Conservation (phyloP, 2,797 vertebrate species). For the Sebastes itinus region DNA sequence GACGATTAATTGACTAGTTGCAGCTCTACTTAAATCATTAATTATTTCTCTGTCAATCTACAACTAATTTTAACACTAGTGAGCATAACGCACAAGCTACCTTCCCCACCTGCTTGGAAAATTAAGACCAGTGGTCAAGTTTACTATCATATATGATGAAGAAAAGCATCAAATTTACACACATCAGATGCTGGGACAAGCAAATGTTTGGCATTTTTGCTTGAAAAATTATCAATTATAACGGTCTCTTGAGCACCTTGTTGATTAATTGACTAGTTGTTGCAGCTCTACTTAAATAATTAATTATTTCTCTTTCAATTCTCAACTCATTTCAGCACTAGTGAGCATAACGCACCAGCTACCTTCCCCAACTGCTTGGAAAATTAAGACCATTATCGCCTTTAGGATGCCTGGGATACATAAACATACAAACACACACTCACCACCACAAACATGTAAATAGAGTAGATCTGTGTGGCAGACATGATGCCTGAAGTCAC, state of each 20-base stretch:
- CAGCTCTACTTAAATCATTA: neutral
- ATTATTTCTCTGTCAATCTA: conserved; percentile 8
- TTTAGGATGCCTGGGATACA: conserved; percentile 12
- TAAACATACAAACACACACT: neutral
- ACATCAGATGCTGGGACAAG: neutral
- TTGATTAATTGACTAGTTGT: conserved; percentile 7
- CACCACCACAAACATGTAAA: conserved; percentile 11
- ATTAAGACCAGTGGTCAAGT: neutral
- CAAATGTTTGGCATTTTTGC: neutral
- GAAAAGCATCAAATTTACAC: neutral
- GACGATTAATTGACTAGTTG: conserved; percentile 10
- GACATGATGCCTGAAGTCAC: conserved; percentile 17
- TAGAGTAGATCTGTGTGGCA: conserved; percentile 5
- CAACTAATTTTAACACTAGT: conserved; percentile 16
- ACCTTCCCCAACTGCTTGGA: conserved; percentile 14
- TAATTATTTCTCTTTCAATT: conserved; percentile 3
- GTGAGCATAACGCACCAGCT: neutral
- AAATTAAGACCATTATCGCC: conserved; percentile 1
- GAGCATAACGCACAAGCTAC: conserved; percentile 2
- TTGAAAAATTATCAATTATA: neutral
- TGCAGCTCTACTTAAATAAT: conserved; percentile 2
- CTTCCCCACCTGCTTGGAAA: conserved; percentile 8
- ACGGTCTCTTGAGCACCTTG: conserved; percentile 8
- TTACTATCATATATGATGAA: neutral
- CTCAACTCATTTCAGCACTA: conserved; percentile 22